Evolutionary conservation across 30 jellyfish, hydroid and myxozoan genomes (phyloP), one percentile per base, ranked within the genome.

Genomic region (Turritopsis rubra): DNA sequence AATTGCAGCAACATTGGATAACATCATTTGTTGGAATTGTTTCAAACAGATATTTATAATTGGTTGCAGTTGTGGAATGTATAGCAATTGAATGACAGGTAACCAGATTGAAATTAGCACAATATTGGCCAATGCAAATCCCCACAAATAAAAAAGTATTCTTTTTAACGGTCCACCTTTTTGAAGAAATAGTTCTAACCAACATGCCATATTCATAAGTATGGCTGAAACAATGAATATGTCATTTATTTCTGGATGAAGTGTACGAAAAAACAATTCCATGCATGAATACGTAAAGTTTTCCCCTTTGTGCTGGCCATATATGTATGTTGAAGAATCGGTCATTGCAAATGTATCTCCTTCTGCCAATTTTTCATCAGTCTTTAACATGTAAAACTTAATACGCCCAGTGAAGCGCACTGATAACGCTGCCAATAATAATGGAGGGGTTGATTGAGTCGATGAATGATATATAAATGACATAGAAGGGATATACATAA

Each of bases 101-200:
- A 93, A 66, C 99, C 99, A 93, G 1, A 82, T 75, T 53, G 85
- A 88, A 22, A 93, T 52, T 3, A 93, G 87, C 28, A 79, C 41
- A 16, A 90, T 80, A 54, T 93, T 93, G 21, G 99, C 88, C 19
- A 85, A 52, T 0, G 86, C 22, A 41, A 81, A 75, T 9, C 91
- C 86, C 99, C 99, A 93, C n/a, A 83, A 22, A 70, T 84, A 88
- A 75, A 75, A 93, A 3, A 93, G 52, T 1, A 88, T 28, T 66
- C 99, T 87, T 85, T 80, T 86, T 22, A 93, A 73, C 22, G 99
- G 99, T 24, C 99, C 99, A 25, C 99, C 99, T 75, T 88, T 88
- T 52, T 85, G 99, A 22, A 88, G 85, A 74, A 88, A 87, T 22
- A 93, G 76, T 66, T 93, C 99, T 66, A 93, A 87, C 85, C 86